These are phyloP conservation scores for Henricia sp. DNA, from an alignment of 53 echinoderm and acorn worm species.

Conservation along the genomic window DNA sequence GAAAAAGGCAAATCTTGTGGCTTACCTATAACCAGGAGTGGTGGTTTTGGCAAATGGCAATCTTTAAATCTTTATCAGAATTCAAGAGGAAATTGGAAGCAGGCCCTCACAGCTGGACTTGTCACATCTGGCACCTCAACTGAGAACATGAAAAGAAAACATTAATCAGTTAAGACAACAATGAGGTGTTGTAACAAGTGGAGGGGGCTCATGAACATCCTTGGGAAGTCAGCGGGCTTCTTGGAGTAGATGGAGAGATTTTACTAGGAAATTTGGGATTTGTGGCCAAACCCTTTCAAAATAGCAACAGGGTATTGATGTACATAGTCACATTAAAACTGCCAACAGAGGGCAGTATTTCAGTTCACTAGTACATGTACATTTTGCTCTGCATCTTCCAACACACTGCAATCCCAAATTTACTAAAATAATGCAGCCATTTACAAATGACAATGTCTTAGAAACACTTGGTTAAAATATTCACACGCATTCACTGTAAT, in stretches of 20 bases:
- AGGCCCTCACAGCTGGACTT: conserved; percentile 41
- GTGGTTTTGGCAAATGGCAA: not conserved
- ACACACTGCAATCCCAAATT: no score
- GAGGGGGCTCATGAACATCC: conserved; percentile 12
- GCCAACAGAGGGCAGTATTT: no score
- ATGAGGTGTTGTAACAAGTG: conserved; percentile 36
- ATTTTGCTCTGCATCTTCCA: no score
- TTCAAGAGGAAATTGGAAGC: conserved; percentile 11
- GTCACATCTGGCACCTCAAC: conserved; percentile 23
- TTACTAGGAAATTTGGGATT: not conserved
- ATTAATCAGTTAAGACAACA: conserved; percentile 45
- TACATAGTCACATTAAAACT: no score
- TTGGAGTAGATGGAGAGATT: not conserved
- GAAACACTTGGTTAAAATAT: no score
- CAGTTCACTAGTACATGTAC: no score
- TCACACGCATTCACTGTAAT: no score
- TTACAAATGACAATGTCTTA: no score
- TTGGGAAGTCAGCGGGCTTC: not conserved
- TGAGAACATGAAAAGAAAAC: conserved; percentile 47
- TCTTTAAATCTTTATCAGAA: conserved; percentile 6
- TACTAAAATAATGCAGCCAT: no score
- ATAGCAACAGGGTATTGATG: no score
- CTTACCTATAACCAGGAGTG: not conserved
- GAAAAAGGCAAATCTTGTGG: not conserved
- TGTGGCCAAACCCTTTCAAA: not conserved